Conservation (phyloP, 2,888 invertebrate species). For the Parnassius mnemosyne region DNA sequence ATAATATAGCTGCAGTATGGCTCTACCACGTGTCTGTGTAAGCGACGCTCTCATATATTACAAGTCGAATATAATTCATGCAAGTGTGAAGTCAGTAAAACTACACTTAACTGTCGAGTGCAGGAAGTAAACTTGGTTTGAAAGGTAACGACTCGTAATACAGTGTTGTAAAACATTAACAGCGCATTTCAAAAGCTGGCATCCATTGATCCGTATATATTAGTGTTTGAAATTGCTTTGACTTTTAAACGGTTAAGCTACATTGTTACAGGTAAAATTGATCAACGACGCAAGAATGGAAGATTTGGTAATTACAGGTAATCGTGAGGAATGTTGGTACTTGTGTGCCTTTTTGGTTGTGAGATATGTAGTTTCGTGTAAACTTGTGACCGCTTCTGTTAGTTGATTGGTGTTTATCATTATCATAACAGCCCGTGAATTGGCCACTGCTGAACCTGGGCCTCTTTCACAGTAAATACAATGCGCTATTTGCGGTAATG, state of each 20-base stretch:
- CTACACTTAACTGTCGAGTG: slow-evolving; percentile 21
- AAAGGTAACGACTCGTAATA: slow-evolving; percentile 26
- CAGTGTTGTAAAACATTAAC: slow-evolving; percentile 27
- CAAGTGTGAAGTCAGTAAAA: slow-evolving; percentile 27
- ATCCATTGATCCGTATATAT: slow-evolving; percentile 25
- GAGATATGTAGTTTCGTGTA: not conserved
- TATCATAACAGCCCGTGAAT: too few relatives aligned
- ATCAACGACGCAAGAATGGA: not conserved
- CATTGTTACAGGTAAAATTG: slow-evolving; percentile 8
- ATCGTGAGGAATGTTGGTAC: not conserved
- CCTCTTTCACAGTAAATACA: too few relatives aligned
- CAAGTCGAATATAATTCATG: slow-evolving; percentile 14
- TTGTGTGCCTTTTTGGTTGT: not conserved
- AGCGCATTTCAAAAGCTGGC: slow-evolving; percentile 18
- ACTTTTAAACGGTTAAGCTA: slow-evolving; percentile 12
- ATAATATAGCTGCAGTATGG: too few relatives aligned
- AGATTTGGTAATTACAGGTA: not conserved
- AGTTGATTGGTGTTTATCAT: too few relatives aligned
- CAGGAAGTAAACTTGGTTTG: slow-evolving; percentile 22
- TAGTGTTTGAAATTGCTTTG: slow-evolving; percentile 11
- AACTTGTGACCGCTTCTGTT: too few relatives aligned
- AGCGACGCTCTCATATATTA: not conserved
- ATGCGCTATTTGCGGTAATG: too few relatives aligned
- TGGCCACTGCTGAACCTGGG: too few relatives aligned
- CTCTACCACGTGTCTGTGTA: too few relatives aligned